phyloP scores from a whole-genome alignment of 1,140 invertebrate genomes.

The Thrips palmi region DNA sequence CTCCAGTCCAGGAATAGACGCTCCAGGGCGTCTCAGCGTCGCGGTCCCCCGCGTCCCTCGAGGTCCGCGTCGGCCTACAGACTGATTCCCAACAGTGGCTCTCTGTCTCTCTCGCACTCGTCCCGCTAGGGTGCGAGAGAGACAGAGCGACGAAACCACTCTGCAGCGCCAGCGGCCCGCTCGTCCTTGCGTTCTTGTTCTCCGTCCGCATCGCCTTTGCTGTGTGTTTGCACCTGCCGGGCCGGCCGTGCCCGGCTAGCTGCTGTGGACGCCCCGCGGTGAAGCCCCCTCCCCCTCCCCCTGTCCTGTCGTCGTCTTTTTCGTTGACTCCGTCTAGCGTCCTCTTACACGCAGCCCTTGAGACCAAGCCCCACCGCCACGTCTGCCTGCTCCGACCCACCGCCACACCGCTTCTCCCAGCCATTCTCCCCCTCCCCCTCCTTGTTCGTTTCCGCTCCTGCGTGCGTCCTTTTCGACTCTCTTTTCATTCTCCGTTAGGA shows the following conservation, averaged over 20 bases:
- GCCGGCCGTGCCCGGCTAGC: no score
- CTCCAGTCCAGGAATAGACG: no score
- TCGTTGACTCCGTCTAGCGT: not conserved
- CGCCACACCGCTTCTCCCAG: not conserved
- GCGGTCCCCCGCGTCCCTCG: no score
- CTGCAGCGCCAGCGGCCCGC: constrained; percentile 1
- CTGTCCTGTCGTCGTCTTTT: constrained; percentile 4
- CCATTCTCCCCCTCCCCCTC: constrained; percentile 4
- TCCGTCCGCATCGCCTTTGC: not conserved
- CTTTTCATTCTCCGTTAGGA: not conserved
- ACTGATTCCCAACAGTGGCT: no score
- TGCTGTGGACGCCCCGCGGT: no score
- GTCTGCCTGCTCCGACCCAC: no score
- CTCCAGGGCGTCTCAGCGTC: no score
- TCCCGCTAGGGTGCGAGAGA: no score
- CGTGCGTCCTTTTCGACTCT: not conserved
- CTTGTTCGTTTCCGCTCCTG: constrained; percentile 6
- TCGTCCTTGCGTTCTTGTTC: not conserved
- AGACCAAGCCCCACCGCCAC: no score
- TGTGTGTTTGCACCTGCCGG: not conserved
- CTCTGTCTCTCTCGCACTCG: no score
- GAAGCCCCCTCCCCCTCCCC: not conserved
- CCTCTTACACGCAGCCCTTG: not conserved
- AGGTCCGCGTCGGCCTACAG: no score
- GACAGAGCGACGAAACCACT: no score